Percentiles rank a stretch among this genome's conserved stretches.
Evolutionary conservation across 2,113 vertebrate genomes (phyloP).

Genomic region (Chionomys nivalis): DNA sequence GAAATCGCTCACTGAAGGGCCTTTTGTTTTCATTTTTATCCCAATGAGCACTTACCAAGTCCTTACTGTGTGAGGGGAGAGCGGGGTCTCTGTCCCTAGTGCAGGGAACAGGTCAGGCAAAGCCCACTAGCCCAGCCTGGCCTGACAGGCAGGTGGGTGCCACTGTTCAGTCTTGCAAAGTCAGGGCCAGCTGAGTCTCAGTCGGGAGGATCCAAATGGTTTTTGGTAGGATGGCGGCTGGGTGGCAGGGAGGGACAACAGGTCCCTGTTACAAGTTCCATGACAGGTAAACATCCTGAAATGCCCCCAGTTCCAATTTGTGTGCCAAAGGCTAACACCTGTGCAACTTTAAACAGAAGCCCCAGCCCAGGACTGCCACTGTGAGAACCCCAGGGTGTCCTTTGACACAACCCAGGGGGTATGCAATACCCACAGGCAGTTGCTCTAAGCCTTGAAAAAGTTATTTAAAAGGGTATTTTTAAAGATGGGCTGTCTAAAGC

Average conservation of each 20-base stretch:
- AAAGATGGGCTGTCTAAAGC: background rate
- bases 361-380: background rate
- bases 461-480: background rate
- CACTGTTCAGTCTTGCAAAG: background rate
- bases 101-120: background rate
- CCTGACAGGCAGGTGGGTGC: background rate
- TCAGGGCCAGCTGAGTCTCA: background rate
- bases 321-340: background rate
- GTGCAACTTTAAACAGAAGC: background rate
- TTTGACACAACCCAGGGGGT: background rate
- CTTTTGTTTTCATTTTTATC: conserved; percentile 13
- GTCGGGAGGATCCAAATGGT: background rate
- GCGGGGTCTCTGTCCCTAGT: background rate
- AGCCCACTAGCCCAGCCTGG: background rate
- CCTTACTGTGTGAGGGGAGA: background rate
- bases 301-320: background rate
- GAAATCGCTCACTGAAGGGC: background rate
- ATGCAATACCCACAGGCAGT: background rate
- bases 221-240: background rate
- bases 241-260: background rate
- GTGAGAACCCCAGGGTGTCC: background rate
- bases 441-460: background rate
- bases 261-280: background rate
- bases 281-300: background rate
- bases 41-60: background rate